These are phyloP conservation scores for Natator depressus DNA, from an alignment of 2,113 vertebrate genomes.

Conservation along the genomic window DNA sequence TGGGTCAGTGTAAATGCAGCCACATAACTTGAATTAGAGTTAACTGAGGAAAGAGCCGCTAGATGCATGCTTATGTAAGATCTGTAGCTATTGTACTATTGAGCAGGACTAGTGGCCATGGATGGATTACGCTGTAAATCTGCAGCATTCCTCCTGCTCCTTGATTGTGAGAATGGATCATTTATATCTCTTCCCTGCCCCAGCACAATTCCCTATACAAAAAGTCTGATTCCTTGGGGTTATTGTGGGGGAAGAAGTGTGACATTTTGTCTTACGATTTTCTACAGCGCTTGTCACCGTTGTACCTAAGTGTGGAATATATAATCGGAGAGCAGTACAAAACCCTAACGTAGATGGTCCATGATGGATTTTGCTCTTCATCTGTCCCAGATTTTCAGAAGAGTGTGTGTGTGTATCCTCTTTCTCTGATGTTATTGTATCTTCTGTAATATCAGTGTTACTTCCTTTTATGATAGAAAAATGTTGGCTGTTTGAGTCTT, in stretches of 20 bases:
- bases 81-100: neutral
- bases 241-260: neutral
- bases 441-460: neutral
- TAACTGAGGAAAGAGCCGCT: fast-evolving
- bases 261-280: fast-evolving
- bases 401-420: neutral
- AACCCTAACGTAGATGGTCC: neutral
- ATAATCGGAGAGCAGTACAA: neutral
- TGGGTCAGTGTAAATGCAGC: neutral
- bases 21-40: neutral
- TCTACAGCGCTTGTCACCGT: fast-evolving
- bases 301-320: neutral
- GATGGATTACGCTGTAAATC: fast-evolving
- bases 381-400: neutral
- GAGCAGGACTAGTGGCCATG: neutral
- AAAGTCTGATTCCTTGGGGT: fast-evolving
- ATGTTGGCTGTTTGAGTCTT: fast-evolving
- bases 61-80: fast-evolving
- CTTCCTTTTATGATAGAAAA: neutral
- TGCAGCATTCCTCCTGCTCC: fast-evolving
- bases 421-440: neutral
- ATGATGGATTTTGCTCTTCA: neutral
- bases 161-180: neutral
- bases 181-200: fast-evolving
- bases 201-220: neutral